Evolutionary conservation across 2,113 vertebrate species (phyloP).

Genomic region (Pseudopodoces humilis): DNA sequence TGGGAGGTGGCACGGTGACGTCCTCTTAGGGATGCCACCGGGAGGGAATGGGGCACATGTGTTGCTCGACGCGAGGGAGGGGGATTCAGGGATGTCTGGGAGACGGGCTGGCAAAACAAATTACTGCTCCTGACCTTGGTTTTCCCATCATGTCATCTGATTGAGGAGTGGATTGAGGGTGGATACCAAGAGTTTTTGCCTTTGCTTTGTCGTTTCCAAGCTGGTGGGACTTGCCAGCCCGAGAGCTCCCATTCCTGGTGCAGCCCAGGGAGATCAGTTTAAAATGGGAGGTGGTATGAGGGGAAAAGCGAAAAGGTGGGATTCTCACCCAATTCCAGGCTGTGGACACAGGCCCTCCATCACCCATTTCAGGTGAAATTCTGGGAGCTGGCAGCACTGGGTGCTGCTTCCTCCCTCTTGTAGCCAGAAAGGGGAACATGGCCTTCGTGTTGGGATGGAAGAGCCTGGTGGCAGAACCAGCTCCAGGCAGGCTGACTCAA

Average conservation of each 20-base stretch:
- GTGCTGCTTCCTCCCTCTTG: not conserved
- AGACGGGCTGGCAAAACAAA: not conserved
- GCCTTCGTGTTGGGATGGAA: not conserved
- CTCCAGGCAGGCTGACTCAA: not conserved
- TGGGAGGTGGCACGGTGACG: not conserved
- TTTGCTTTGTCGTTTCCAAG: not conserved
- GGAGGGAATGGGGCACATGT: not conserved
- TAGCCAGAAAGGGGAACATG: not conserved
- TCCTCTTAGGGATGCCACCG: not conserved
- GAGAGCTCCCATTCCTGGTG: not conserved
- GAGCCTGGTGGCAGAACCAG: not conserved
- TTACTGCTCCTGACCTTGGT: not conserved
- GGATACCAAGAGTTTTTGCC: not conserved
- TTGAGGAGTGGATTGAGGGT: not conserved
- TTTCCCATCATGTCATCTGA: not conserved
- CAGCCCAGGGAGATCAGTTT: not conserved
- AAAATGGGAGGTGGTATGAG: not conserved
- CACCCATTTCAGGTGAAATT: not conserved
- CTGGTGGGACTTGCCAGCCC: rapidly evolving
- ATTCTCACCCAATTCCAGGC: not conserved
- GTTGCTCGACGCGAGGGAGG: not conserved
- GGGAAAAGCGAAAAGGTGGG: not conserved
- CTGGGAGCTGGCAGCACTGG: not conserved
- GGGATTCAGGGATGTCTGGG: not conserved
- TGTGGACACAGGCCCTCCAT: not conserved